phyloP scores from a whole-genome alignment of 2,797 vertebrate genomes.

The Phalanger gymnotis region DNA sequence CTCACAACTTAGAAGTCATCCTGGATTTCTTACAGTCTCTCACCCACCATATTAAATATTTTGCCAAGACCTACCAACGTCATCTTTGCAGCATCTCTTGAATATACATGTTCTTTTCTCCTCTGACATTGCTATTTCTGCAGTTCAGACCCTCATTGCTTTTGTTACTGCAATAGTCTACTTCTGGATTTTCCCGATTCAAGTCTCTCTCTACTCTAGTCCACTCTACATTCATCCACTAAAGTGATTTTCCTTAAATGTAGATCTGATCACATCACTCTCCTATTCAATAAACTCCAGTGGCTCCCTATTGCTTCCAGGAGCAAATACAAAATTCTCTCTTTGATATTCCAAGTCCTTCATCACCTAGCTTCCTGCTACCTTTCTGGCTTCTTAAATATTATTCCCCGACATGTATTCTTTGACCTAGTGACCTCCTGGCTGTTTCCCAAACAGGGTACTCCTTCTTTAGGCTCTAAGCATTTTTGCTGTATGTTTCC shows the following conservation, averaged over 20 bases:
- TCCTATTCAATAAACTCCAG: background rate
- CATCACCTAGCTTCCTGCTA: background rate
- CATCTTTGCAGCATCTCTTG: no score
- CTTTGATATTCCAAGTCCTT: background rate
- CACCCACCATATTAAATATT: background rate
- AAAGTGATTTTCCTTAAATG: background rate
- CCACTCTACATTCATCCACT: background rate
- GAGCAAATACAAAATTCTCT: background rate
- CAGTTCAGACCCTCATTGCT: background rate
- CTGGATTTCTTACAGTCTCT: no score
- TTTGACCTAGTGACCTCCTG: background rate
- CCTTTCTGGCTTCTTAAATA: background rate
- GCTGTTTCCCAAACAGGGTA: background rate
- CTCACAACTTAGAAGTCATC: no score
- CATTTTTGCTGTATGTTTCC: background rate
- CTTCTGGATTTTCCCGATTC: background rate
- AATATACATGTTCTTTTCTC: background rate
- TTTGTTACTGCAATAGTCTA: background rate
- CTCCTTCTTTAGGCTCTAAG: background rate
- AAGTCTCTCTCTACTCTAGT: background rate
- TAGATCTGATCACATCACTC: background rate
- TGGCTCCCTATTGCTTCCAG: background rate
- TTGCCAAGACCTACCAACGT: background rate
- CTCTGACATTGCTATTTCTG: background rate
- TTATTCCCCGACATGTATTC: background rate